Conservation (phyloP, 1,140 invertebrate species). For the Bombus confusus region DNA sequence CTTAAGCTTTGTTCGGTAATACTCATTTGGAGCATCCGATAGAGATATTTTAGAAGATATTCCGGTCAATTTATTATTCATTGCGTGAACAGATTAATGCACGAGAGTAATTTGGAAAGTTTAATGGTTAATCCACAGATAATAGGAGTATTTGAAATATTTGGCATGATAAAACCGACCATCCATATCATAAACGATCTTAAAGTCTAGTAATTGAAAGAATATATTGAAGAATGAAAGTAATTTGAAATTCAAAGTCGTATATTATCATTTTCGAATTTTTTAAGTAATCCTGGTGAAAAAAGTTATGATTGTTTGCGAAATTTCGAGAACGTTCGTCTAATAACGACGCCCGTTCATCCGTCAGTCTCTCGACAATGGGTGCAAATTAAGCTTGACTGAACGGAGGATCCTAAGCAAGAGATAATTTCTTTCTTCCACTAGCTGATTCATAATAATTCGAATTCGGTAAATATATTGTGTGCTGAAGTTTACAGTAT, state of each 20-base stretch:
- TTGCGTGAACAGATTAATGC: not conserved
- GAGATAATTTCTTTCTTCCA: constrained; percentile 35
- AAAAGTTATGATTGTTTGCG: not conserved
- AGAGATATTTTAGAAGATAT: not conserved
- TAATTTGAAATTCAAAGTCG: too few relatives aligned
- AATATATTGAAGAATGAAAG: too few relatives aligned
- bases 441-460: constrained; percentile 10
- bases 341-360: not conserved
- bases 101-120: not conserved
- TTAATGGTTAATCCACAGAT: not conserved
- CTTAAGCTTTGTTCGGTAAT: constrained; percentile 1
- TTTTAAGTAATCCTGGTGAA: not conserved
- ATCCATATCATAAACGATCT: too few relatives aligned
- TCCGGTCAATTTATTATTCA: not conserved
- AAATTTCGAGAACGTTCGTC: not conserved
- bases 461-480: constrained; percentile 28
- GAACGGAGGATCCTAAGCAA: not conserved
- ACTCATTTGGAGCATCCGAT: not conserved
- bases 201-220: too few relatives aligned
- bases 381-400: not conserved
- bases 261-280: too few relatives aligned
- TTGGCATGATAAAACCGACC: too few relatives aligned
- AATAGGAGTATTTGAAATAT: not conserved
- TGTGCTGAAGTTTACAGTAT: constrained; percentile 25
- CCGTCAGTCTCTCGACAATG: not conserved